These are phyloP conservation scores for Agrotis clavis DNA, from an alignment of 2,888 invertebrate species.

Conservation along the genomic window DNA sequence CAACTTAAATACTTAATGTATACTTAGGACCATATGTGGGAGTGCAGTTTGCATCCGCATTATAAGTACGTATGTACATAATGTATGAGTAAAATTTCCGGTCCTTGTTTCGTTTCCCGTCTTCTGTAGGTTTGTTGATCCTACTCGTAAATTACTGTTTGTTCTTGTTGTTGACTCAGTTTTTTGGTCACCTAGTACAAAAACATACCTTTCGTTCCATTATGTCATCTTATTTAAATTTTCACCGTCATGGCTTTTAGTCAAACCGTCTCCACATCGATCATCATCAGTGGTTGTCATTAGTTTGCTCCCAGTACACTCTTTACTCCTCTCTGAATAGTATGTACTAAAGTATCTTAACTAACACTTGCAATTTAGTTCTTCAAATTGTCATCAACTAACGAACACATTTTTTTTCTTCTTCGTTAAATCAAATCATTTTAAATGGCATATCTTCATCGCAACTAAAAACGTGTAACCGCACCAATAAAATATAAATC, in stretches of 20 bases:
- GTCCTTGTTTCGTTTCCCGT: conserved; percentile 50
- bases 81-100: conserved; percentile 58
- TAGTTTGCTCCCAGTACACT: background rate
- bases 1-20: conserved; percentile 40
- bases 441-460: background rate
- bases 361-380: too few relatives aligned
- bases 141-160: conserved; percentile 52
- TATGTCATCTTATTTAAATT: conserved; percentile 11
- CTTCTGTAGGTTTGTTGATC: conserved; percentile 56
- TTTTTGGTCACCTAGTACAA: conserved; percentile 17
- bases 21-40: conserved; percentile 58
- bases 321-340: background rate
- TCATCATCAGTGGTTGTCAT: background rate
- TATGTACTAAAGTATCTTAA: too few relatives aligned
- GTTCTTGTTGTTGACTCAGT: conserved; percentile 2
- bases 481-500: conserved; percentile 40
- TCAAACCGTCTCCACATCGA: background rate
- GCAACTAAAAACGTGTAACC: background rate
- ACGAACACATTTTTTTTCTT: background rate
- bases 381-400: background rate
- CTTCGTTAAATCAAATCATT: background rate
- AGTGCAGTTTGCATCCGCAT: conserved; percentile 63
- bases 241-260: background rate
- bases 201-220: background rate
- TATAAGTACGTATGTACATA: conserved; percentile 59